A percentile compares a stretch with the other conserved stretches of the same genome.
phyloP scores from a whole-genome alignment of 2,888 invertebrate species.

The Heteromyza rotundicornis region DNA sequence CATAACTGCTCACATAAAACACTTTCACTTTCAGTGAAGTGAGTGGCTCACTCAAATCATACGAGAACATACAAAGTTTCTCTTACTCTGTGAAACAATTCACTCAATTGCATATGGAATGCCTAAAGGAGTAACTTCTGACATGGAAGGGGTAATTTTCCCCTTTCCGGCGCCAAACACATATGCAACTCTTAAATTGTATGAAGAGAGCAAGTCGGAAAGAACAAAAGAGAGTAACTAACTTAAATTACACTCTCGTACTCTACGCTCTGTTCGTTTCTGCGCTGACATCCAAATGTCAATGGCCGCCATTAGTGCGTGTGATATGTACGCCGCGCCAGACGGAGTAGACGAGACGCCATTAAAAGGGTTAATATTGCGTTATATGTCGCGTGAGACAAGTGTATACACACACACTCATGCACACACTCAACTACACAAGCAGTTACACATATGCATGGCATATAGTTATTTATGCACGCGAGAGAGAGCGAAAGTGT shows the following conservation, averaged over 20 bases:
- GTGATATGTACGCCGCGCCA: conserved; percentile 14
- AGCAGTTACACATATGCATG: not conserved
- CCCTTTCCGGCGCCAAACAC: not conserved
- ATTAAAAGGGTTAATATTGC: conserved; percentile 57
- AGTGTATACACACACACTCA: conserved; percentile 2
- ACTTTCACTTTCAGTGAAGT: conserved; percentile 44
- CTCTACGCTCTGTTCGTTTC: too few species aligned
- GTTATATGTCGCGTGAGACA: conserved; percentile 35
- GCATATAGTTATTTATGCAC: conserved; percentile 16
- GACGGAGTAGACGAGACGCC: conserved; percentile 49
- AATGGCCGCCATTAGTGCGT: conserved; percentile 15
- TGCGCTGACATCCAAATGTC: too few species aligned
- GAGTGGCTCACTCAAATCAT: conserved; percentile 5
- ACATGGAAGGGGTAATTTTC: not conserved
- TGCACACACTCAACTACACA: not conserved
- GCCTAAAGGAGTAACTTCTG: conserved; percentile 5
- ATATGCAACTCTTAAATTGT: too few species aligned
- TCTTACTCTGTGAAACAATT: too few species aligned
- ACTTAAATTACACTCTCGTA: too few species aligned
- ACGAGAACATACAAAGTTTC: not conserved
- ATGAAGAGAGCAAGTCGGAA: conserved; percentile 20
- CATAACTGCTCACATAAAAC: conserved; percentile 27
- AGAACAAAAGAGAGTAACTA: conserved; percentile 27
- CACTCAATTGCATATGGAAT: conserved; percentile 3
- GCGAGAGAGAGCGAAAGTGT: conserved; percentile 34